phyloP scores from a whole-genome alignment of 64 coral and sea anemone species.

The Montipora capricornis region DNA sequence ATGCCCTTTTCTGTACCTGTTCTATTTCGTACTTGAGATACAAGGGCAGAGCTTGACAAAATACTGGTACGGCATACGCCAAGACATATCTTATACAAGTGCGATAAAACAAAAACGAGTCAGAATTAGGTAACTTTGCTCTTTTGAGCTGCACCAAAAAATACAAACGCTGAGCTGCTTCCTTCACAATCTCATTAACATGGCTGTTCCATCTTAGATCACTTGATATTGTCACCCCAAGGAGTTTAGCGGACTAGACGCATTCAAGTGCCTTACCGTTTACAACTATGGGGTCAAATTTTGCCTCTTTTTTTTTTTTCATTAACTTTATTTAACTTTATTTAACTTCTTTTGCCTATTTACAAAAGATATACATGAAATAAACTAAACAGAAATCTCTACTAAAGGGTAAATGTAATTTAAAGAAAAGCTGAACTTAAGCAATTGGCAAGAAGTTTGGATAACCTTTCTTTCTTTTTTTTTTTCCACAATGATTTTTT shows the following conservation, averaged over 20 bases:
- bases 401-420: too few relatives aligned
- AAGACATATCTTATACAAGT: slow-evolving; percentile 26
- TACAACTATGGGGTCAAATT: slow-evolving; percentile 33
- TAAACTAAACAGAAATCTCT: too few relatives aligned
- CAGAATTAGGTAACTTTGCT: slow-evolving; percentile 28
- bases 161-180: slow-evolving; percentile 23
- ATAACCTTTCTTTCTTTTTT: too few relatives aligned
- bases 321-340: too few relatives aligned
- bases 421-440: too few relatives aligned
- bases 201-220: slow-evolving; percentile 35
- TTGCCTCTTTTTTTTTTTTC: not conserved
- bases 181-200: slow-evolving; percentile 32
- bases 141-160: slow-evolving; percentile 43
- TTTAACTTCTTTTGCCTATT: too few relatives aligned
- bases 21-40: slow-evolving; percentile 38
- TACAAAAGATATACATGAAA: too few relatives aligned
- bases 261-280: slow-evolving; percentile 17
- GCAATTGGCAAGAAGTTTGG: too few relatives aligned
- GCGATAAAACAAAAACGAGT: slow-evolving; percentile 1
- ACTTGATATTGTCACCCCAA: not conserved
- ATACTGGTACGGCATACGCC: slow-evolving; percentile 11
- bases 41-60: not conserved
- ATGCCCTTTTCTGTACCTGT: slow-evolving; percentile 11
- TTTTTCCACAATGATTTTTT: too few relatives aligned
- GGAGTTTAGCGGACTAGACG: slow-evolving; percentile 7